Evolutionary conservation across 2,888 invertebrate species (phyloP), one percentile per base, ranked within the genome.

Genomic region (Drosophila austrosaltans): DNA sequence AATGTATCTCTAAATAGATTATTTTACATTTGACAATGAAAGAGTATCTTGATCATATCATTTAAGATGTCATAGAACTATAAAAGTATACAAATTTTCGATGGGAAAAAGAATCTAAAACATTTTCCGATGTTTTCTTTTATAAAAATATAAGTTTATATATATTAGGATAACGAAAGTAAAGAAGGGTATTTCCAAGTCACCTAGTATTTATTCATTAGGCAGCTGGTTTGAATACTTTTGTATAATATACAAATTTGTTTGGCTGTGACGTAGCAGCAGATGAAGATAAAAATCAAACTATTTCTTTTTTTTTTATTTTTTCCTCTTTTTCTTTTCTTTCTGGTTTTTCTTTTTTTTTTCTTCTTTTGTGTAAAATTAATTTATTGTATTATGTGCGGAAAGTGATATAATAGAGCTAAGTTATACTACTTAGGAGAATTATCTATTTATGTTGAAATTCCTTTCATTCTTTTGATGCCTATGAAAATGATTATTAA

Each of bases 371-470:
- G 73, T 72, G 82, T 82, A 80, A 78, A 76, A 66, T 67, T 72
- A 86, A 88, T 80, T 88, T 81, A 83, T 88, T 69, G 73, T 81
- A 79, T 85, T 78, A 82, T 85, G 78, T 80, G 82, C 76, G 69
- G 80, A 87, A 82, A 87, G 78, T 87, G 73, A 87, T 79, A 75
- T 72, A 81, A 75, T 75, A 63, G 65, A 20, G 40, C 39, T 6
- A 48, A 39, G 40, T 60, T 56, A 39, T 44, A 25, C 28, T 20
- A 44, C 58, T 7, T 53, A 58, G 22, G 4, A 56, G 71, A 60
- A 72, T 65, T 71, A 68, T 66, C 69, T 30, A 53, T 39, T 25
- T 16, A 10, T 82, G 82, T 87, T 66, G 82, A 81, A 82, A 87
- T 74, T 78, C 60, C 48, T 58, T 75, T 58, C 54, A 63, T 74